Base-by-base conservation (phyloP, 2,113 vertebrate genomes). In the Colius striatus region DNA sequence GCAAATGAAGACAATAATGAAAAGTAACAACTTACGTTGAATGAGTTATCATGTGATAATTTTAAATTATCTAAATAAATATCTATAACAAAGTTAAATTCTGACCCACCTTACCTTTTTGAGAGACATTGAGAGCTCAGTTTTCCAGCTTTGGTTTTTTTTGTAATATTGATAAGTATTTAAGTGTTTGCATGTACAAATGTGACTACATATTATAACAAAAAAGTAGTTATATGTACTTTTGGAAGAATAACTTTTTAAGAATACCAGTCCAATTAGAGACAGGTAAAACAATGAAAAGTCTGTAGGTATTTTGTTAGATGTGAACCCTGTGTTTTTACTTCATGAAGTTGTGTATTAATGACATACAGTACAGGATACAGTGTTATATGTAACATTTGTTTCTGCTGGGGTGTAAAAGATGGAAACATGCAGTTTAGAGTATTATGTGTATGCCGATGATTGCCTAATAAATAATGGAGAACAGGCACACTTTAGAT, bases 391-490 rank as follows among this genome's bases (percentile, higher is more conserved):
- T 4, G 5, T 16, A n/a, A 3, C 26, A 34, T 72, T 78, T 77
- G 21, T 66, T 14, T 87, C 38, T 0, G 0, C n/a, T 74, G 30
- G 13, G 6, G 5, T 54, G 13, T 86, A n/a, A 71, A 92, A 68
- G 23, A 32, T 58, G 26, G 14, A 74, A 53, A 47, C 23, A 3
- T 32, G 11, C 5, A 73, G 9, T 36, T 85, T 63, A 65, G 53
- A 43, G 67, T 50, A 23, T 10, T 80, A 2, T 53, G 26, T 54
- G 23, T 38, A 16, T 7, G 10, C 10, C 60, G 63, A 8, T 63
- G 36, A 0, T 0, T 55, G 3, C 16, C 10, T 74, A 60, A 55
- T 47, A 16, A 2, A 3, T 5, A 34, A 13, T 27, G n/a, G 45
- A 80, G 41, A 75, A 62, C 32, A 73, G 32, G 48, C 55, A 53